phyloP scores from a whole-genome alignment of 2,888 invertebrate species.

The Pandemis cinnamomeana region DNA sequence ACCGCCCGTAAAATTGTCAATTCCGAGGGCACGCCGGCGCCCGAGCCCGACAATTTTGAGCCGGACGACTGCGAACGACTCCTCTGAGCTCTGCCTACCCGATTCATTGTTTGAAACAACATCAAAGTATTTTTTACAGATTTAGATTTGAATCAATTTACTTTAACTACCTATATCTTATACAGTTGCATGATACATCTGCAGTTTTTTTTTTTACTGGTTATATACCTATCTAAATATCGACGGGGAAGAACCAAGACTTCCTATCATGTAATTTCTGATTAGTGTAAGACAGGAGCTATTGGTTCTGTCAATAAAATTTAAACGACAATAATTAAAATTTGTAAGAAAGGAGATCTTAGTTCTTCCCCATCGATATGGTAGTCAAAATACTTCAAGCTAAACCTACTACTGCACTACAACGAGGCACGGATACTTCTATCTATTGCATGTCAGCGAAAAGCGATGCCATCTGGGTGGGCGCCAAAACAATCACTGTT shows the following conservation, averaged over 20 bases:
- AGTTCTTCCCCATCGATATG: no score
- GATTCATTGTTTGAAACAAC: slow-evolving; percentile 17
- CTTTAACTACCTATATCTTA: neutral
- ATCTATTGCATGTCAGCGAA: slow-evolving; percentile 68
- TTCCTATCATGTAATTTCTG: no score
- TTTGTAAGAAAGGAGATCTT: no score
- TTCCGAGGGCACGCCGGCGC: slow-evolving; percentile 80
- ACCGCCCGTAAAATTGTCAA: slow-evolving; percentile 89
- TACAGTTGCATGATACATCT: neutral
- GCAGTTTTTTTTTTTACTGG: neutral
- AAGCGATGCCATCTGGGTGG: slow-evolving; percentile 77
- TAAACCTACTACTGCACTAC: slow-evolving; percentile 7
- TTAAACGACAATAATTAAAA: no score
- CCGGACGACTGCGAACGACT: slow-evolving; percentile 35
- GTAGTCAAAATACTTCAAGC: neutral
- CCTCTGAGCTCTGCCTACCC: slow-evolving; percentile 16
- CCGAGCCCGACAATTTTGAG: slow-evolving; percentile 75
- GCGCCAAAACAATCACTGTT: slow-evolving; percentile 82
- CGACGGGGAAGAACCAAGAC: no score
- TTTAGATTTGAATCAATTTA: neutral
- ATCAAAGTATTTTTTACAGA: slow-evolving; percentile 2
- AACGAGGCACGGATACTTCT: slow-evolving; percentile 44
- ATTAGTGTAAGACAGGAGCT: no score
- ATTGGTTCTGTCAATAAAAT: no score
- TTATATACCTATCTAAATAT: no score